phyloP scores from a whole-genome alignment of 2,888 invertebrate genomes.

The Metalampra italica region DNA sequence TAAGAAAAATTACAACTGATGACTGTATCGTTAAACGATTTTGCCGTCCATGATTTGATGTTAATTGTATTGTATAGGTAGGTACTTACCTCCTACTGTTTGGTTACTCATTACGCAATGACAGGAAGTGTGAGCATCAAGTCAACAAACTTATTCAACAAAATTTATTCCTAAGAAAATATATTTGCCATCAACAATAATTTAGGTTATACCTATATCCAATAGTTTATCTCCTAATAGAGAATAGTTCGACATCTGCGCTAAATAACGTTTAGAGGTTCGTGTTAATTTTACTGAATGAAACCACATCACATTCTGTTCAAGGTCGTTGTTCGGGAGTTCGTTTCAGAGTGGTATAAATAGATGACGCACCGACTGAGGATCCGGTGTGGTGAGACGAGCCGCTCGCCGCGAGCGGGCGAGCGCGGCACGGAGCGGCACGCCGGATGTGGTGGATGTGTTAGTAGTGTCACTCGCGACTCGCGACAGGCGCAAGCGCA shows the following conservation, averaged over 20 bases:
- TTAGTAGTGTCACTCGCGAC: conserved; percentile 17
- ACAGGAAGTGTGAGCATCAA: too few species aligned
- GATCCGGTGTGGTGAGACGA: conserved; percentile 47
- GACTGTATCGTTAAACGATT: too few species aligned
- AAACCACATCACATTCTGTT: conserved; percentile 40
- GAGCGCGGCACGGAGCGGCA: conserved; percentile 30
- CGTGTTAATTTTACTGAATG: conserved; percentile 49
- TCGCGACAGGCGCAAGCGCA: conserved; percentile 16
- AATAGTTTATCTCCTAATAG: conserved; percentile 51
- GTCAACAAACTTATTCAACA: too few species aligned
- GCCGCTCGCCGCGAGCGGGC: too few species aligned
- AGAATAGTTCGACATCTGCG: conserved; percentile 33
- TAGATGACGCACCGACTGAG: conserved; percentile 57
- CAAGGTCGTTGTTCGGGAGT: conserved; percentile 47
- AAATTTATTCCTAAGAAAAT: too few species aligned
- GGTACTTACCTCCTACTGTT: too few species aligned
- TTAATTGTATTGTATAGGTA: too few species aligned
- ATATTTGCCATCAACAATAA: conserved; percentile 16
- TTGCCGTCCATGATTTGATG: too few species aligned
- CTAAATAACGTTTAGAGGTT: conserved; percentile 24
- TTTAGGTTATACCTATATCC: conserved; percentile 35
- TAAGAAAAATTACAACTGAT: too few species aligned
- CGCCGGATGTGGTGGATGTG: too few species aligned
- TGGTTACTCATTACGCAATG: too few species aligned
- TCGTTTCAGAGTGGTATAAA: conserved; percentile 40